Evolutionary conservation across 2,113 vertebrate genomes (phyloP).

Genomic region (Xiphorhynchus elegans): DNA sequence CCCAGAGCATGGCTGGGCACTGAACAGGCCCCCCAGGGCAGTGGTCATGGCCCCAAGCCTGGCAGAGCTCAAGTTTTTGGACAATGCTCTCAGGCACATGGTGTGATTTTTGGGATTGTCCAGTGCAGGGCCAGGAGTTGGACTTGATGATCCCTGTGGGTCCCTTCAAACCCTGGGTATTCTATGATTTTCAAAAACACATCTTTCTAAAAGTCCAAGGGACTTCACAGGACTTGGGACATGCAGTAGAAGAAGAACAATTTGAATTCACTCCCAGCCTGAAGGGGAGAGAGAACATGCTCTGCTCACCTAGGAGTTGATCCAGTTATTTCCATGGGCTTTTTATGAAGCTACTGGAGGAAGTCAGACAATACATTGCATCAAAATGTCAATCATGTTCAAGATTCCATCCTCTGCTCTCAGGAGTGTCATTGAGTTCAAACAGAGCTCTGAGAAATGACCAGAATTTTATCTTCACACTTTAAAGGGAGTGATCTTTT

Average conservation of each 20-base stretch:
- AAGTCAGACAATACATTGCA: neutral
- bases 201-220: neutral
- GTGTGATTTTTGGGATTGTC: neutral
- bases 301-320: neutral
- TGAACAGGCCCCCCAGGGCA: neutral
- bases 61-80: neutral
- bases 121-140: neutral
- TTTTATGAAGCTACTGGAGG: neutral
- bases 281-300: neutral
- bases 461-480: neutral
- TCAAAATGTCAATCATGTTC: neutral
- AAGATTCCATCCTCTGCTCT: neutral
- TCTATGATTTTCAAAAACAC: neutral
- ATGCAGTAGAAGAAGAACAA: neutral
- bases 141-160: fast-evolving
- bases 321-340: neutral
- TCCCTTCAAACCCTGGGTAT: neutral
- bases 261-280: neutral
- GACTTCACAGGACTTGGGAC: neutral
- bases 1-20: neutral
- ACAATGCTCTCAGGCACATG: neutral
- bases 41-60: neutral
- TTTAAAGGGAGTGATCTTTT: conserved; percentile 3
- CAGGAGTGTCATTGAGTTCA: neutral
- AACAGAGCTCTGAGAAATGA: neutral